Conservation (phyloP, 2,113 vertebrate genomes). For the Oryzias melastigma region DNA sequence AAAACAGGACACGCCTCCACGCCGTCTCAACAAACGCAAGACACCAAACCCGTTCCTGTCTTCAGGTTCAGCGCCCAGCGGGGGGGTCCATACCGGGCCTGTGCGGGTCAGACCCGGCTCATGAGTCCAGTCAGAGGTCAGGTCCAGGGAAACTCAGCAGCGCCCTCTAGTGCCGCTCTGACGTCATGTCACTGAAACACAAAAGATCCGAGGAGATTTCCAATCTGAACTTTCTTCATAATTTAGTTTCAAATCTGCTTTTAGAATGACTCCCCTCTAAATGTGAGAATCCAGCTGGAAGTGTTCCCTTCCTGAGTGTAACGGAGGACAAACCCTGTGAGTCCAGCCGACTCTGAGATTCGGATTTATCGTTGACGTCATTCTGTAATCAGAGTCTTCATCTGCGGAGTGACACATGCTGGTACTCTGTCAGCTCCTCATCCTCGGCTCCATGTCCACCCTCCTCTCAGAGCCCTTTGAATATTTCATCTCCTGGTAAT, state of each 20-base stretch:
- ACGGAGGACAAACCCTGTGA: slow-evolving; percentile 12
- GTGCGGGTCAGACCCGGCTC: slow-evolving; percentile 51
- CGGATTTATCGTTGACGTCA: too few relatives aligned
- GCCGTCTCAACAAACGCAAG: slow-evolving; percentile 72
- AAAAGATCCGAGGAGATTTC: neutral
- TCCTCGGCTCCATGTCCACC: too few relatives aligned
- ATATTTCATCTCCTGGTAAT: slow-evolving; percentile 99
- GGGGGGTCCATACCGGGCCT: slow-evolving; percentile 36
- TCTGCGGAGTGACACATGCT: too few relatives aligned
- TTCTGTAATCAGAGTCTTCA: too few relatives aligned
- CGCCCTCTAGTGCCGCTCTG: slow-evolving; percentile 87
- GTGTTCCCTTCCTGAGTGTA: slow-evolving; percentile 27
- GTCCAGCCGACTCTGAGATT: slow-evolving; percentile 72
- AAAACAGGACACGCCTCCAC: slow-evolving; percentile 76
- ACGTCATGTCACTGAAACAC: neutral
- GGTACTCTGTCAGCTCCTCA: too few relatives aligned
- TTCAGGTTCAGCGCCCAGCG: slow-evolving; percentile 36
- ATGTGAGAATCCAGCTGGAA: too few relatives aligned
- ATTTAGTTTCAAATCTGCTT: too few relatives aligned
- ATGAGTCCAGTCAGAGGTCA: slow-evolving; percentile 74
- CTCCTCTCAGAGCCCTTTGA: slow-evolving; percentile 99
- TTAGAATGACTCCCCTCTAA: too few relatives aligned
- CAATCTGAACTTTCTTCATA: neutral
- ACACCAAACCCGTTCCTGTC: slow-evolving; percentile 64
- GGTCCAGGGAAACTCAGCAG: slow-evolving; percentile 81